Evolutionary conservation across 2,113 vertebrate species (phyloP).

Genomic region (Callospermophilus lateralis): DNA sequence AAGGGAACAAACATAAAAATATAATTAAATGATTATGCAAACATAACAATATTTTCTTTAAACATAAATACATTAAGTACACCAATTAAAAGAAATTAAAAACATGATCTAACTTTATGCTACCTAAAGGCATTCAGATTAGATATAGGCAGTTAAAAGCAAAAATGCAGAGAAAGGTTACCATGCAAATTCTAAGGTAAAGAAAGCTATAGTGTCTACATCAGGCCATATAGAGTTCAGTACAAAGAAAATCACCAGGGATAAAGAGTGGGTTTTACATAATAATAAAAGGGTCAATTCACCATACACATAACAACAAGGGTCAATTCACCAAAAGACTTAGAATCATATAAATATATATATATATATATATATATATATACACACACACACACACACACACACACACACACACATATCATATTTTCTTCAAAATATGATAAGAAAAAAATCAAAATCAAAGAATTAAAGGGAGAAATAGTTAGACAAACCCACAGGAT

Average conservation of each 20-base stretch:
- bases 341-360: too few relatives aligned
- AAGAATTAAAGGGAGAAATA: background rate
- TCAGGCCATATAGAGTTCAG: background rate
- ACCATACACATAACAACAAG: too few relatives aligned
- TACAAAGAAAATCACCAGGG: background rate
- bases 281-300: background rate
- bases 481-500: background rate
- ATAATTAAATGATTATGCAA: background rate
- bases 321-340: background rate
- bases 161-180: background rate
- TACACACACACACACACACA: background rate
- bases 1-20: background rate
- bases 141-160: background rate
- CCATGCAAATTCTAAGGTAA: background rate
- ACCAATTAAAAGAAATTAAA: conserved; percentile 10
- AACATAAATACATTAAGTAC: conserved; percentile 9
- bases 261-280: background rate
- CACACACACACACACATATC: background rate
- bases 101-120: background rate
- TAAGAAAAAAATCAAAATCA: background rate
- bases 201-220: background rate
- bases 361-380: too few relatives aligned
- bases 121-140: background rate
- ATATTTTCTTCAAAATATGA: background rate
- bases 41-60: conserved; percentile 5